Conservation (phyloP, 2,888 invertebrate species). For the Phasia obesa region DNA sequence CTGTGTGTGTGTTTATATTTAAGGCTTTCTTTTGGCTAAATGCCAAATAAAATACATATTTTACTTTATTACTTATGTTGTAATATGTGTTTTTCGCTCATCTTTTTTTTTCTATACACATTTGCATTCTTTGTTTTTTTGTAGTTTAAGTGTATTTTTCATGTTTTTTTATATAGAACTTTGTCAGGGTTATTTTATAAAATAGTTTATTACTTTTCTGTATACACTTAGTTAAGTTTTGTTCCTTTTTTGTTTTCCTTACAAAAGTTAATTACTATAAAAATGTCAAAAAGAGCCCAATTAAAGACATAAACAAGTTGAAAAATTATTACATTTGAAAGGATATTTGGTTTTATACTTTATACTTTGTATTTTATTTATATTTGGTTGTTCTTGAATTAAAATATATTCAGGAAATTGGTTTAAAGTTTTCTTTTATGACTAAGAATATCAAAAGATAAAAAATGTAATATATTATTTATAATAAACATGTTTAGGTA, state of each 20-base stretch:
- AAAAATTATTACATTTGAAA: slow-evolving; percentile 14
- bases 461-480: too few species aligned
- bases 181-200: slow-evolving; percentile 57
- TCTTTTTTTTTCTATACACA: slow-evolving; percentile 16
- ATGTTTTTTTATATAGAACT: slow-evolving; percentile 9
- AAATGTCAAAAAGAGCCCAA: slow-evolving; percentile 55
- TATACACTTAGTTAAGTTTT: slow-evolving; percentile 11
- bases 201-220: slow-evolving; percentile 53
- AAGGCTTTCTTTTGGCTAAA: slow-evolving; percentile 67
- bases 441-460: too few species aligned
- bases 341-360: slow-evolving; percentile 10
- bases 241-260: slow-evolving; percentile 13
- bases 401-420: neutral
- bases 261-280: slow-evolving; percentile 67
- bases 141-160: slow-evolving; percentile 27
- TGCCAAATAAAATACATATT: slow-evolving; percentile 66
- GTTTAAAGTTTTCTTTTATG: too few species aligned
- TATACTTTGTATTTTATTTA: neutral
- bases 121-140: slow-evolving; percentile 25
- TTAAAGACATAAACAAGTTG: slow-evolving; percentile 16
- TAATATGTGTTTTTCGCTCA: slow-evolving; percentile 58
- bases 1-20: slow-evolving; percentile 33
- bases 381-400: neutral
- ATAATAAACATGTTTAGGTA: too few species aligned
- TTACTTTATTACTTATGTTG: slow-evolving; percentile 67